Percentiles rank a stretch among this genome's conserved stretches.
These are phyloP conservation scores for Quadroppia sp. DNA, from an alignment of 2,888 invertebrate species.

Conservation along the genomic window DNA sequence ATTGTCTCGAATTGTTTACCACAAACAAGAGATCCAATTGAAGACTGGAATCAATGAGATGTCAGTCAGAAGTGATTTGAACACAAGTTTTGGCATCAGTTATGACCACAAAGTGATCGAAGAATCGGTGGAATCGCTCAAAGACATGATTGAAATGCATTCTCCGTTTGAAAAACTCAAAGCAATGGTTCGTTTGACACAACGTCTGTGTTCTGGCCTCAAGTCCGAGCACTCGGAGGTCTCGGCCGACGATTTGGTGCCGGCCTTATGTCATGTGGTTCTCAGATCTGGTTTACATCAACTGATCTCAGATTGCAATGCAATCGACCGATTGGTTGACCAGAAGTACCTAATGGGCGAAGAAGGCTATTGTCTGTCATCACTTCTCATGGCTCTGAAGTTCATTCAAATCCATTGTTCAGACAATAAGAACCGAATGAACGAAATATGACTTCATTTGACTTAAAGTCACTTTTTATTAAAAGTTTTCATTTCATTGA, in stretches of 20 bases:
- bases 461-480: neutral
- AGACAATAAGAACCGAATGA: neutral
- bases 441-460: too few species aligned
- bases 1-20: neutral
- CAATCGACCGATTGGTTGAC: conserved; percentile 12
- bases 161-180: conserved; percentile 30
- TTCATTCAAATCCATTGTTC: conserved; percentile 26
- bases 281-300: conserved; percentile 1
- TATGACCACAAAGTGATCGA: neutral
- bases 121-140: neutral
- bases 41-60: neutral
- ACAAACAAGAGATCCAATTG: neutral
- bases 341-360: conserved; percentile 21
- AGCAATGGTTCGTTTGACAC: neutral
- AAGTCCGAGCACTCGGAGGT: neutral
- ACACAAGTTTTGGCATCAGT: neutral
- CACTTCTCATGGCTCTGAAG: conserved; percentile 17
- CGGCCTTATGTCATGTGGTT: neutral
- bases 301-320: neutral
- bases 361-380: conserved; percentile 33
- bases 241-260: conserved; percentile 20
- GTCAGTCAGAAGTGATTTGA: neutral
- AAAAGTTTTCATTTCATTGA: too few species aligned
- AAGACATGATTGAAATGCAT: neutral
- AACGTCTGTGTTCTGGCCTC: neutral